phyloP scores from a whole-genome alignment of 1,140 invertebrate genomes.

The Sweltsa coloradensis region DNA sequence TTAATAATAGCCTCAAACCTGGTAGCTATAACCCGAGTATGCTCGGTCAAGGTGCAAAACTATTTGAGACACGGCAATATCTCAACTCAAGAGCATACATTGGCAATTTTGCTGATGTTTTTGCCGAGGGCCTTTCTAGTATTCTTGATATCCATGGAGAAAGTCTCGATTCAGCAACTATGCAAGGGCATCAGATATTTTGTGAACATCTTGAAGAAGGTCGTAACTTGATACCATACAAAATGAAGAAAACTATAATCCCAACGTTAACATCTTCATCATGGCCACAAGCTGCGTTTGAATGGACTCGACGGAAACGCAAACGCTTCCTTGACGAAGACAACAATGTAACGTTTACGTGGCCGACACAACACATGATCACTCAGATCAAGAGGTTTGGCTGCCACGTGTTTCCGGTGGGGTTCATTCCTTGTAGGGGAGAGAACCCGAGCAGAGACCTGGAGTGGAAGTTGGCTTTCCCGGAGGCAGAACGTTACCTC shows the following conservation, averaged over 20 bases:
- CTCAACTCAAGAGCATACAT: constrained; percentile 46
- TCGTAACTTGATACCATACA: constrained; percentile 14
- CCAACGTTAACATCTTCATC: constrained; percentile 29
- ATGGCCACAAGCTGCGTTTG: too few relatives aligned
- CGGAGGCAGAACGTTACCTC: constrained; percentile 55
- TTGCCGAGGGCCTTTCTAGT: constrained; percentile 36
- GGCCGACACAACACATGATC: constrained; percentile 51
- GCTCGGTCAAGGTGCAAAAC: not conserved
- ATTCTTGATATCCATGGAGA: constrained; percentile 35
- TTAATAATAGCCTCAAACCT: not conserved
- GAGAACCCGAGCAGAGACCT: constrained; percentile 42
- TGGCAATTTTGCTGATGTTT: constrained; percentile 44
- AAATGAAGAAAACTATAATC: constrained; percentile 41
- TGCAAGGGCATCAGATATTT: constrained; percentile 43
- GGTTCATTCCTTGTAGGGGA: constrained; percentile 42
- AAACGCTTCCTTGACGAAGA: too few relatives aligned
- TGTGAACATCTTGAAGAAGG: constrained; percentile 33
- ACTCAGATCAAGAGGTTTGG: constrained; percentile 48
- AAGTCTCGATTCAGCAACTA: constrained; percentile 32
- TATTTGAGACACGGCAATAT: constrained; percentile 29
- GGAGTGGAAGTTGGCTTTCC: constrained; percentile 62
- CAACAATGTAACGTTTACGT: constrained; percentile 32
- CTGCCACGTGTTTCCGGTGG: constrained; percentile 53
- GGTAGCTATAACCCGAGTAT: too few relatives aligned
- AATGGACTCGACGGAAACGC: too few relatives aligned